Evolutionary conservation across 2,888 invertebrate species (phyloP), one percentile per base, ranked within the genome.

Genomic region (Nymphalis c-album): DNA sequence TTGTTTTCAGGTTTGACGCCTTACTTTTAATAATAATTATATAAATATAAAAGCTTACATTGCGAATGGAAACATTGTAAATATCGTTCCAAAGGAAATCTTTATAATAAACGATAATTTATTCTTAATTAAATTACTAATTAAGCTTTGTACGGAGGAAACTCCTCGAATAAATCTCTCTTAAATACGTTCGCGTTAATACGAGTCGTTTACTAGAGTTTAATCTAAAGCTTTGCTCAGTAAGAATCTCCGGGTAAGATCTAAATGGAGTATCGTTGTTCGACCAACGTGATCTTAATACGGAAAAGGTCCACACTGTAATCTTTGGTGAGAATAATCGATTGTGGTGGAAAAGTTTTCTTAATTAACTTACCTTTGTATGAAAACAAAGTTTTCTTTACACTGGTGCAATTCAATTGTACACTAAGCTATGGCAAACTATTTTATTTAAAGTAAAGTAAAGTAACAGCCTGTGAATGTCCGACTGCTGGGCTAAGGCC

Each of bases 261-360:
- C 50, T 59, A 26, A 64, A 59, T 59, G 59, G 59, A 45, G 40
- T 20, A 59, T 45, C 45, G 40, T 59, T 16, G 51, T 64, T n/a
- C 7, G 3, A 48, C 46, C 13, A 35, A 58, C 63, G 57, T 57
- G 57, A 57, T 57, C 17, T 31, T 26, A 48, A 63, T 58, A 48
- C 55, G 48, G 35, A 35, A 48, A 48, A 47, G n/a, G 8, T 57
- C 48, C 47, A 46, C 18, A 57, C 8, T 53, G 2, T 2, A 4
- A 4, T 55, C 31, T 55, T 55, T 31, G 53, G 22, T 51, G 26
- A 55, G 53, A 55, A 7, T 55, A 31, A 7, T 55, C 26, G 31
- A 55, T 55, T 17, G 53, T 31, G 17, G n/a, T 55, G 7, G 26
- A 13, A 53, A 17, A 7, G 31, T 31, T 26, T 7, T 7, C 7